A percentile compares a stretch with the other conserved stretches of the same genome.
Conservation (phyloP, 23 tunicate species). For the Halocynthia aurantium region DNA sequence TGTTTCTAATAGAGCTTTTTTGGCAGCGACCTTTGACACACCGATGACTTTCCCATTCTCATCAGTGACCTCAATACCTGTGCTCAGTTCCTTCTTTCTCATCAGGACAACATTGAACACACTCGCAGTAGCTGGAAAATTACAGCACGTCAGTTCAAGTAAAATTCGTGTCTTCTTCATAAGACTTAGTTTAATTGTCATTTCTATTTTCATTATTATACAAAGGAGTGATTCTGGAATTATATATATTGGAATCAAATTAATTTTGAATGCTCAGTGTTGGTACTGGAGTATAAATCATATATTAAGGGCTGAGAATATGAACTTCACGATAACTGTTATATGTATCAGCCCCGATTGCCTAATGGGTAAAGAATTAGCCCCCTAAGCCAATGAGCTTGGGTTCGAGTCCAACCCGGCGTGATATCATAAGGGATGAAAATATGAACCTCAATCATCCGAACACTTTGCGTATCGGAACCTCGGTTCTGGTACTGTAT, state of each 20-base stretch:
- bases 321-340: too few species aligned
- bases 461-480: too few species aligned
- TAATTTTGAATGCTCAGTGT: background rate
- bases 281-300: too few species aligned
- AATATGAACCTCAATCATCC: too few species aligned
- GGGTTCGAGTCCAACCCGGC: too few species aligned
- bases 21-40: slow-evolving; percentile 84
- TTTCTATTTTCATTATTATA: background rate
- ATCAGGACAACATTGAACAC: slow-evolving; percentile 83
- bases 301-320: too few species aligned
- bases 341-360: too few species aligned
- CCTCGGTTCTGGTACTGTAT: too few species aligned
- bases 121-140: slow-evolving; percentile 58
- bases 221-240: background rate
- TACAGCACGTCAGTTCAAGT: background rate
- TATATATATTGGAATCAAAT: background rate
- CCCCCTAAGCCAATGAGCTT: too few species aligned
- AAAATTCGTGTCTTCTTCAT: background rate
- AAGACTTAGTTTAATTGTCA: background rate
- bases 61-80: slow-evolving; percentile 85
- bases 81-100: slow-evolving; percentile 70
- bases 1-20: slow-evolving; percentile 71
- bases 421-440: too few species aligned
- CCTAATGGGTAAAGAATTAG: too few species aligned
- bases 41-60: slow-evolving; percentile 71